phyloP scores from a whole-genome alignment of 2,797 vertebrate species.

The Danio jaintianensis region DNA sequence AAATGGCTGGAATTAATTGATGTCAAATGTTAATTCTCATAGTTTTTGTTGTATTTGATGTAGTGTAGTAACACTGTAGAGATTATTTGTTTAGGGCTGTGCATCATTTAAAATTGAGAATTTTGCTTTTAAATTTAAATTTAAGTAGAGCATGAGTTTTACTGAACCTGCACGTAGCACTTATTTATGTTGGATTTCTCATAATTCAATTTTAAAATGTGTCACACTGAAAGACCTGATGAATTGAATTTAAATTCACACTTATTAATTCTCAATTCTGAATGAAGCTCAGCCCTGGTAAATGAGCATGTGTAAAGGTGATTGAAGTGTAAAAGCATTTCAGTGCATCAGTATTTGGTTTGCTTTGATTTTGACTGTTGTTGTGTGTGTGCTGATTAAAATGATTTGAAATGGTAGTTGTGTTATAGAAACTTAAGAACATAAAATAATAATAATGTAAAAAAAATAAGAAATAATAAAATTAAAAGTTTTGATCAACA shows the following conservation, averaged over 20 bases:
- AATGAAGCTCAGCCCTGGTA: constrained; percentile 10
- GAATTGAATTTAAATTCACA: background rate
- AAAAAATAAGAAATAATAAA: background rate
- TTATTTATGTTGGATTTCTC: too few relatives aligned
- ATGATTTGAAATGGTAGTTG: background rate
- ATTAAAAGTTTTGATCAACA: background rate
- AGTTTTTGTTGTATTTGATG: background rate
- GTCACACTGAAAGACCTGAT: background rate
- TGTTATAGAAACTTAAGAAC: background rate
- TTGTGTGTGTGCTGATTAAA: too few relatives aligned
- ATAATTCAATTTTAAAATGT: background rate
- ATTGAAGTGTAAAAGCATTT: constrained; percentile 9
- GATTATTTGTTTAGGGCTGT: constrained; percentile 1
- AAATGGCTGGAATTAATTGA: constrained; percentile 15
- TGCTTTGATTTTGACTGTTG: background rate
- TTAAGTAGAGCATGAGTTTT: too few relatives aligned
- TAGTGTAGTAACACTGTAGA: background rate
- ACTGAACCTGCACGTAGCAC: too few relatives aligned
- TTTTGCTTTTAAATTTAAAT: background rate
- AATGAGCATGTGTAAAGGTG: background rate
- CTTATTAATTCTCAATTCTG: constrained; percentile 1
- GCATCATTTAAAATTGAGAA: constrained; percentile 15
- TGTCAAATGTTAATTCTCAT: background rate
- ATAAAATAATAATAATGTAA: background rate
- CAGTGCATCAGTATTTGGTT: background rate